Percentiles rank a stretch among this genome's conserved stretches.
These are phyloP conservation scores for Drosophila niveifrons DNA, from an alignment of 2,888 invertebrate genomes.

Conservation along the genomic window DNA sequence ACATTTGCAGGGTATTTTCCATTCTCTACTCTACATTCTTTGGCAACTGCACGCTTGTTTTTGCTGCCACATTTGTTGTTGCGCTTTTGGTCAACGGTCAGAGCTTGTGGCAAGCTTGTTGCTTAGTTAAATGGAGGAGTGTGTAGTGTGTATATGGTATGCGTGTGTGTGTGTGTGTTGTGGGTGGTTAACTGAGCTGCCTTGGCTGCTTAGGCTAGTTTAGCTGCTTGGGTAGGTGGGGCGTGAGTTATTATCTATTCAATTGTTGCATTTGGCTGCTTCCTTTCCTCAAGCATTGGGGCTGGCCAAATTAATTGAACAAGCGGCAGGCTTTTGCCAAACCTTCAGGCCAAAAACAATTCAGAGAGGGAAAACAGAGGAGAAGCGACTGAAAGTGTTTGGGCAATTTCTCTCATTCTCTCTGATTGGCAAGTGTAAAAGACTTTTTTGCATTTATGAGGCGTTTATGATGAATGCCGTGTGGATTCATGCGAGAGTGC, in stretches of 20 bases:
- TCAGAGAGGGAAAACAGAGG: constrained; percentile 4
- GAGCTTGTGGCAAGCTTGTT: constrained; percentile 57
- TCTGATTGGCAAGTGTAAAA: constrained; percentile 64
- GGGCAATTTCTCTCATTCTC: constrained; percentile 14
- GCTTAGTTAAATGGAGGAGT: constrained; percentile 37
- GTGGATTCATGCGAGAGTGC: constrained; percentile 35
- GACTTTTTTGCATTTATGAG: constrained; percentile 59
- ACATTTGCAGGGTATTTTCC: constrained; percentile 4
- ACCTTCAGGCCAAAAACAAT: constrained; percentile 15
- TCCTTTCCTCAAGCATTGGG: constrained; percentile 57
- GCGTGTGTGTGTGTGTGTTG: constrained; percentile 35
- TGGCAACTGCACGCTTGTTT: neutral
- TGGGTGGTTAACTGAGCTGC: constrained; percentile 62
- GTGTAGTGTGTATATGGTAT: constrained; percentile 10
- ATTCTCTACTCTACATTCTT: neutral
- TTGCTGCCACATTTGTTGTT: constrained; percentile 37
- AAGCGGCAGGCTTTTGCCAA: constrained; percentile 28
- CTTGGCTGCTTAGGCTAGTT: constrained; percentile 17
- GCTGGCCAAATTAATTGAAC: constrained; percentile 79
- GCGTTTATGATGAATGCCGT: constrained; percentile 71
- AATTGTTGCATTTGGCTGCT: constrained; percentile 79
- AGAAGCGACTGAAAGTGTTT: neutral
- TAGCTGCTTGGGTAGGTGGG: constrained; percentile 70
- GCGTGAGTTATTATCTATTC: constrained; percentile 85
- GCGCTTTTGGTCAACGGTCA: constrained; percentile 66